phyloP scores from a whole-genome alignment of 1,140 invertebrate species.

The Rhopalosiphum padi region DNA sequence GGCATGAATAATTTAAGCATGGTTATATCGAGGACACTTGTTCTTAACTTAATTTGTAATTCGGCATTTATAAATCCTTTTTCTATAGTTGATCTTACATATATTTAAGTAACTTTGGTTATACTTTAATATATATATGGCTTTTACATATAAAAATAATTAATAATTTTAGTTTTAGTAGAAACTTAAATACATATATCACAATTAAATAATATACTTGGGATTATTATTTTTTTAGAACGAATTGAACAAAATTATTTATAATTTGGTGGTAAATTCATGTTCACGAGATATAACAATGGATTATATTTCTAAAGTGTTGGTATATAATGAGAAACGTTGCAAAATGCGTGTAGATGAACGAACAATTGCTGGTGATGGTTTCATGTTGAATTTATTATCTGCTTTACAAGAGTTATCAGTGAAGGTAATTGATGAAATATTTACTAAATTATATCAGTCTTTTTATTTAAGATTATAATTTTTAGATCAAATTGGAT shows the following conservation, averaged over 20 bases:
- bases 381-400: conserved; percentile 93
- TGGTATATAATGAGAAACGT: conserved; percentile 84
- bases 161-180: not conserved
- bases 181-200: not conserved
- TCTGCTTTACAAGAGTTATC: conserved; percentile 80
- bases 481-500: conserved; percentile 72
- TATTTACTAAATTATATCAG: not conserved
- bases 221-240: conserved; percentile 63
- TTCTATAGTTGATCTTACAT: not conserved
- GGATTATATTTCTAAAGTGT: conserved; percentile 77
- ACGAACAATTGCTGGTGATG: conserved; percentile 83
- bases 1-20: not conserved
- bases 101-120: not conserved
- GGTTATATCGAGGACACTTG: not conserved
- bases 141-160: not conserved
- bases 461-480: not conserved
- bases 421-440: conserved; percentile 59
- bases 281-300: conserved; percentile 78
- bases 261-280: conserved; percentile 82
- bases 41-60: not conserved
- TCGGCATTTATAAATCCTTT: not conserved
- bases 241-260: conserved; percentile 81
- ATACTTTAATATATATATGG: not conserved
- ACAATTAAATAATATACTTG: not conserved
- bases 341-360: conserved; percentile 90